Base-by-base conservation (phyloP, 2,797 vertebrate genomes). In the Simalia tracyae region DNA sequence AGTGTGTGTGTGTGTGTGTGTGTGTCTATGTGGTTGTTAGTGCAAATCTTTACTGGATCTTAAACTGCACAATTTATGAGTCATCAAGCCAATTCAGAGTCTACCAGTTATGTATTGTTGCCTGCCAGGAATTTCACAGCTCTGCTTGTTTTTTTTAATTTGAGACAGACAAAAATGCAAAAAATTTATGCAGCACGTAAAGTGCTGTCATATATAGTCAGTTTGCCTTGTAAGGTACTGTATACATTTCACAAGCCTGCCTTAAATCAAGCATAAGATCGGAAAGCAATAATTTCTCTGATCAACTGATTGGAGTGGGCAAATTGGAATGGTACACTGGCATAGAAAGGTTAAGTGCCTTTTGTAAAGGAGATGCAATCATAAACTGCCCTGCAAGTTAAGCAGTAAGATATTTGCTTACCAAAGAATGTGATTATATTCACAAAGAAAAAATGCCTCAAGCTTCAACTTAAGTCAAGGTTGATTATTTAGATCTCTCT, bases 381-480 rank as follows among this genome's bases (percentile, higher is more conserved):
- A 54, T 89, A 94, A 84, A 50, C 84, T 60, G 46, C 81, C 76
- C 54, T 56, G 63, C 84, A 88, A 61, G 4, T 46, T 81, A 81
- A 60, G 63, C 59, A 88, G 4, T 86, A 64, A 94, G 92, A 86
- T 17, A 6, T 84, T 92, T 91, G 91, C 72, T 93, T 93, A 92
- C 85, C 61, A 54, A 28, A 68, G 6, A n/a, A 0, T 12, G 91
- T 92, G 93, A 56, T 94, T 94, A 95, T 94, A 61, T 42, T 89
- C 90, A 91, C 66, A 93, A 91, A 87, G 93, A 95, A 95, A 19
- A 86, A 92, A 87, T 31, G 89, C 59, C 94, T 89, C 90, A 93
- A 31, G 90, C 91, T 93, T 96, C 93, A 94, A 89, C 86, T 94
- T 66, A 72, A 61, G 89, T 76, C 61, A 87, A 50, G n/a, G 54